Evolutionary conservation across 2,888 invertebrate species (phyloP).

Genomic region (Yponomeuta plumbellus): DNA sequence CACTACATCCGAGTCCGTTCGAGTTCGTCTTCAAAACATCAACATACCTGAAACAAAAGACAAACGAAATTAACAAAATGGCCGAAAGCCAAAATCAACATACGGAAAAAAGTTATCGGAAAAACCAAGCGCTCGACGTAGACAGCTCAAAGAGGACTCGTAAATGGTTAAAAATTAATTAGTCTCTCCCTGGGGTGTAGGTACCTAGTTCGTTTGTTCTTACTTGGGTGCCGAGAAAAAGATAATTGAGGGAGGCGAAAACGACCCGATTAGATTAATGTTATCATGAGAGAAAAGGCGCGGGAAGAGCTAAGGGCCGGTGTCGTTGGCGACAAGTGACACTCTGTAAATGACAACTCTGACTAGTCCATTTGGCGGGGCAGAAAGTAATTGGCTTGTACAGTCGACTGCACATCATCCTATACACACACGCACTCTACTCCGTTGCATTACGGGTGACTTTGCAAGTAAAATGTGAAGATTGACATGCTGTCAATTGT

Average conservation of each 20-base stretch:
- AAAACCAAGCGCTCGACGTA: not conserved
- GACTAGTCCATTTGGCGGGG: not conserved
- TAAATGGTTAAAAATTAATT: slow-evolving; percentile 64
- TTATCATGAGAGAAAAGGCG: slow-evolving; percentile 25
- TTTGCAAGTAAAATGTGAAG: too few species aligned
- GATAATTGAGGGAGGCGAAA: slow-evolving; percentile 46
- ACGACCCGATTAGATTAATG: slow-evolving; percentile 40
- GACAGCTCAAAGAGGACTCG: slow-evolving; percentile 37
- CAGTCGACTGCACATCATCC: too few species aligned
- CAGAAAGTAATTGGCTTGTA: not conserved
- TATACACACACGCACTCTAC: too few species aligned
- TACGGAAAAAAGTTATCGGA: not conserved
- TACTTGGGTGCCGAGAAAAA: slow-evolving; percentile 41
- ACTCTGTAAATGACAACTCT: not conserved
- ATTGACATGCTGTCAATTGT: too few species aligned
- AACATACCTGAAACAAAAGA: slow-evolving; percentile 25
- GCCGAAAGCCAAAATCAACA: not conserved
- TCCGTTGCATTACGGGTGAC: too few species aligned
- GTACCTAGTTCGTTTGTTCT: slow-evolving; percentile 31
- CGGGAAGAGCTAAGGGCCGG: slow-evolving; percentile 3
- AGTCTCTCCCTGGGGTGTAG: slow-evolving; percentile 38
- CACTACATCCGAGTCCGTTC: not conserved
- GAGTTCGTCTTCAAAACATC: not conserved
- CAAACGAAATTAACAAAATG: slow-evolving; percentile 17
- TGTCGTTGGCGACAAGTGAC: not conserved